Base-by-base conservation (phyloP, 2,888 invertebrate species). In the Boloria selene region DNA sequence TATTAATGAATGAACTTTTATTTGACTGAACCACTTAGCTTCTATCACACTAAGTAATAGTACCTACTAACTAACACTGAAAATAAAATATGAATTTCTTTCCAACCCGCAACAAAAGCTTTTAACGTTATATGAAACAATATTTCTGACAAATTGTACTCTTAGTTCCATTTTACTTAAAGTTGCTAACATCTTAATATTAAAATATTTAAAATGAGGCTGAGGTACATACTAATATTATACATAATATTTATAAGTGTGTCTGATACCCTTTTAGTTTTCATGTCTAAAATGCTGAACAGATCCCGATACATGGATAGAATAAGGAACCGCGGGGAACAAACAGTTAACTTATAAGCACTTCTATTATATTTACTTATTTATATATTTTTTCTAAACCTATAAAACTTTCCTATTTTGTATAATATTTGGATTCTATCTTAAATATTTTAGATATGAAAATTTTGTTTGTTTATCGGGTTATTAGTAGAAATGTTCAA, bases 41-140 rank as follows among this genome's bases (percentile, higher is more conserved):
- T 59, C 16, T 49, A 7, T n/a, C 16, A 31, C 31, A 31, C 49
- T 49, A 49, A 49, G 59, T 47, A 22, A 45, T n/a, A 49, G 59
- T 13, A 58, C 22, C 22, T 22, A 22, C 31, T 38, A 38, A 38
- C 31, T 38, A 38, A 38, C 31, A 49, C 44, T 26, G 47, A 63
- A 62, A 55, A 63, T 63, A 42, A 56, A 63, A 63, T 49, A 55
- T 62, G 17, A n/a, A 17, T 4, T 55, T 16, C 47, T 53, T 42
- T 26, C 45, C 38, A 59, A 45, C 60, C 64, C 49, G 22, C 18
- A 59, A 44, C 61, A 55, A 61, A 38, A 51, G 56, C 61, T 50
- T 62, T 65, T 56, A 61, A 61, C 60, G 60, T 61, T 50, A 61
- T 38, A 62, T 54, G 49, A 50, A 60, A 58, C 63, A 56, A 55